These are phyloP conservation scores for Tribolium castaneum DNA, from an alignment of 1,140 invertebrate species.

Conservation along the genomic window DNA sequence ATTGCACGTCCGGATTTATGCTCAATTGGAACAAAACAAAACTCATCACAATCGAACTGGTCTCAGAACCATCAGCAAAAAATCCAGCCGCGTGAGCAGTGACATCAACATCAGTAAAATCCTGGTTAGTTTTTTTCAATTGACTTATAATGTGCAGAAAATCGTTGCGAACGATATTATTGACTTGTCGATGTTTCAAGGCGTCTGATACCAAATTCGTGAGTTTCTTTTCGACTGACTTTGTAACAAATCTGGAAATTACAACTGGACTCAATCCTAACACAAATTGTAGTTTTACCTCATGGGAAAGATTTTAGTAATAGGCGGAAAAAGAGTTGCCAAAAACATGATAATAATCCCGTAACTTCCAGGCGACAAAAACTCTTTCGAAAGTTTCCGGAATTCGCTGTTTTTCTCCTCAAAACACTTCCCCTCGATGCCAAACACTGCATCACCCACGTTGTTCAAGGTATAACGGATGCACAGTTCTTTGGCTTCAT, in stretches of 20 bases:
- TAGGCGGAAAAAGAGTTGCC: background rate
- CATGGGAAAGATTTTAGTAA: background rate
- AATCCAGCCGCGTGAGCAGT: slow-evolving; percentile 69
- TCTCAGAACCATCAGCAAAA: slow-evolving; percentile 73
- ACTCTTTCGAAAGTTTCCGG: slow-evolving; percentile 58
- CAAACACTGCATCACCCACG: slow-evolving; percentile 66
- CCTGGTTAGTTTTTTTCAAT: slow-evolving; percentile 42
- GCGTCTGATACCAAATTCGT: background rate
- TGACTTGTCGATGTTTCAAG: background rate
- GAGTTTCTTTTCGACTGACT: background rate
- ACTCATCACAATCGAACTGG: slow-evolving; percentile 54
- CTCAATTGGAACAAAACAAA: slow-evolving; percentile 69
- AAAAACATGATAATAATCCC: background rate
- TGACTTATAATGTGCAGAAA: slow-evolving; percentile 55
- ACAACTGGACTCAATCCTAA: slow-evolving; percentile 21
- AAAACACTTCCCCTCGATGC: slow-evolving; percentile 63
- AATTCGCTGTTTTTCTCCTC: slow-evolving; percentile 64
- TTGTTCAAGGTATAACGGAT: slow-evolving; percentile 66
- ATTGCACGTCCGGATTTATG: slow-evolving; percentile 71
- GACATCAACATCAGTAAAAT: slow-evolving; percentile 71
- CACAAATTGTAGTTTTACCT: background rate
- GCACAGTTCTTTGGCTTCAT: slow-evolving; percentile 61
- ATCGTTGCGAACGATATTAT: slow-evolving; percentile 47
- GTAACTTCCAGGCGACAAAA: slow-evolving; percentile 49
- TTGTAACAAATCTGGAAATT: background rate